A percentile compares a stretch with the other conserved stretches of the same genome.
Conservation (phyloP, 1,140 invertebrate genomes). For the Bombus consobrinus region DNA sequence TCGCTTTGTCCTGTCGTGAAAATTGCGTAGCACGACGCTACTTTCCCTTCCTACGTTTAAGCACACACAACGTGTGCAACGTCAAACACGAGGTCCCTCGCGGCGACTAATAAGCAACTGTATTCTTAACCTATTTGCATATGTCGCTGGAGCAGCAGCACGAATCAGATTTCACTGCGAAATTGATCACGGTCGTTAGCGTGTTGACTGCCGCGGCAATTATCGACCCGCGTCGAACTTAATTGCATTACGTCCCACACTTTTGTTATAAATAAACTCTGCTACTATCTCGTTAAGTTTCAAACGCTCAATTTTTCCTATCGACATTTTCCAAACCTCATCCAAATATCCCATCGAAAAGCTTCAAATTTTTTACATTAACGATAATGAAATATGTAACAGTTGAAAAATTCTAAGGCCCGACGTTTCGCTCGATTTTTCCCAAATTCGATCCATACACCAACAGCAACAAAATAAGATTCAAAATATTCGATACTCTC, state of each 20-base stretch:
- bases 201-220: constrained; percentile 8
- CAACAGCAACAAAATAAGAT: too few species aligned
- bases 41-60: constrained; percentile 36
- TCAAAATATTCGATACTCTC: too few species aligned
- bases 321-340: too few species aligned
- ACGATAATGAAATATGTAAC: too few species aligned
- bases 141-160: background rate
- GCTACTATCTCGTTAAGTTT: too few species aligned
- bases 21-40: constrained; percentile 15
- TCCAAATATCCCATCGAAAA: too few species aligned
- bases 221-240: background rate
- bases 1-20: constrained; percentile 1
- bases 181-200: constrained; percentile 19
- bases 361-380: too few species aligned
- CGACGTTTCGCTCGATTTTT: too few species aligned
- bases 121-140: constrained; percentile 39
- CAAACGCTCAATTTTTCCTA: too few species aligned
- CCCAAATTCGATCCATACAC: too few species aligned
- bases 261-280: background rate
- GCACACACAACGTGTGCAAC: constrained; percentile 9
- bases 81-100: constrained; percentile 25
- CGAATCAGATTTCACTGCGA: constrained; percentile 25
- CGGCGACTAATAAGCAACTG: constrained; percentile 28
- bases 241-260: background rate
- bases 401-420: too few species aligned